phyloP scores from a whole-genome alignment of 23 tunicate species.

The Phallusia fumigata region DNA sequence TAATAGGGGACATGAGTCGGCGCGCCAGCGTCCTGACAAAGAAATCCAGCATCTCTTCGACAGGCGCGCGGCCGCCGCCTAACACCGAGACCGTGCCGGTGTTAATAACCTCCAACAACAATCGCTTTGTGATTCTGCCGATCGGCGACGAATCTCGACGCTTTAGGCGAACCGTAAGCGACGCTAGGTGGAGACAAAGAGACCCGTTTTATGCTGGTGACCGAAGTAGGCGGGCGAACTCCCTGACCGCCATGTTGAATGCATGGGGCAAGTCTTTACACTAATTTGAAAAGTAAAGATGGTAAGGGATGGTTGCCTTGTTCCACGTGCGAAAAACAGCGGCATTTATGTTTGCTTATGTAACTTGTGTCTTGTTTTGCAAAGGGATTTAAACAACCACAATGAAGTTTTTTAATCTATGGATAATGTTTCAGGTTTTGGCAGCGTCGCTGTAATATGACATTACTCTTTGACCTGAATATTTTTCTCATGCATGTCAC shows the following conservation, averaged over 20 bases:
- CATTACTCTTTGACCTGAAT: too few relatives aligned
- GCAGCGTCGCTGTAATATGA: too few relatives aligned
- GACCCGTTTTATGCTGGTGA: background rate
- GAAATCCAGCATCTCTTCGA: background rate
- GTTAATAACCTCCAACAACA: background rate
- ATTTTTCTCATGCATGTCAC: too few relatives aligned
- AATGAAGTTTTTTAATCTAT: too few relatives aligned
- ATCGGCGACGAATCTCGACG: background rate
- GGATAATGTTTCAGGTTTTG: too few relatives aligned
- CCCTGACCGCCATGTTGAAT: background rate
- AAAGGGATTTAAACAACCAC: too few relatives aligned
- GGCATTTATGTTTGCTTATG: too few relatives aligned
- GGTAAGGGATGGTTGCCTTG: too few relatives aligned
- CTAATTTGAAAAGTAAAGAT: too few relatives aligned
- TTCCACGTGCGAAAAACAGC: too few relatives aligned
- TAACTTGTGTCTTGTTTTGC: too few relatives aligned
- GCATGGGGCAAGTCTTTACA: background rate
- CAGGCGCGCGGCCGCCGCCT: background rate
- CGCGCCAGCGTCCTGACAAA: background rate
- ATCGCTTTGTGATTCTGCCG: background rate
- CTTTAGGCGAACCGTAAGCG: background rate
- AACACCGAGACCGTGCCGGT: background rate
- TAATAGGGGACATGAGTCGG: background rate
- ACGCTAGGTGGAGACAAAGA: slow-evolving; percentile 2
- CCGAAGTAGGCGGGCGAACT: background rate